A percentile compares a stretch with the other conserved stretches of the same genome.
Conservation (phyloP, 2,888 invertebrate species). For the Cryptosula pallasiana region DNA sequence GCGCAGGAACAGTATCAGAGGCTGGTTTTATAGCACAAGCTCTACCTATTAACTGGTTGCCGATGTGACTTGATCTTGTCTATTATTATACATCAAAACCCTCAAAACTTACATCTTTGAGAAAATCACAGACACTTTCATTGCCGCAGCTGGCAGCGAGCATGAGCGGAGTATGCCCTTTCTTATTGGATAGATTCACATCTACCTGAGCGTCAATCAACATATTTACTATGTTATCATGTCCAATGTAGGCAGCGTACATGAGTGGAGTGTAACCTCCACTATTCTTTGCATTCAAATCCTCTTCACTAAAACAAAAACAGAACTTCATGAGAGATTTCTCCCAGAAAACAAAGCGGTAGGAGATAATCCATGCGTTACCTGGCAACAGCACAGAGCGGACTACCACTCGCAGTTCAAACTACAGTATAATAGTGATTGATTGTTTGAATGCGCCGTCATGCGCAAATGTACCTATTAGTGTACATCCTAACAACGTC, state of each 20-base stretch:
- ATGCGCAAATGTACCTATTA: not conserved
- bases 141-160: conserved; percentile 58
- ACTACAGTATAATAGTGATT: too few relatives aligned
- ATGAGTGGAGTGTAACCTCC: conserved; percentile 55
- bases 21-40: too few relatives aligned
- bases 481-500: conserved; percentile 19
- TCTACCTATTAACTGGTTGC: not conserved
- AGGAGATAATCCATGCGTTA: too few relatives aligned
- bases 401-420: too few relatives aligned
- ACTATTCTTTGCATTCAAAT: conserved; percentile 46
- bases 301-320: conserved; percentile 33
- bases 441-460: too few relatives aligned
- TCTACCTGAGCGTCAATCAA: conserved; percentile 42
- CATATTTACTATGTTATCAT: conserved; percentile 49
- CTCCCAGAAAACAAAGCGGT: too few relatives aligned
- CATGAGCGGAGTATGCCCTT: conserved; percentile 55
- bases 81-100: too few relatives aligned
- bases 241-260: conserved; percentile 55
- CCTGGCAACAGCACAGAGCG: too few relatives aligned
- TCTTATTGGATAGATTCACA: conserved; percentile 43
- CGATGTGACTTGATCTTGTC: not conserved
- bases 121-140: conserved; percentile 49
- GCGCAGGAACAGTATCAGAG: too few relatives aligned
- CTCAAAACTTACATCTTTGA: conserved; percentile 42
- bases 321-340: too few relatives aligned